Evolutionary conservation across 2,113 vertebrate genomes (phyloP).

Genomic region (Motacilla alba): DNA sequence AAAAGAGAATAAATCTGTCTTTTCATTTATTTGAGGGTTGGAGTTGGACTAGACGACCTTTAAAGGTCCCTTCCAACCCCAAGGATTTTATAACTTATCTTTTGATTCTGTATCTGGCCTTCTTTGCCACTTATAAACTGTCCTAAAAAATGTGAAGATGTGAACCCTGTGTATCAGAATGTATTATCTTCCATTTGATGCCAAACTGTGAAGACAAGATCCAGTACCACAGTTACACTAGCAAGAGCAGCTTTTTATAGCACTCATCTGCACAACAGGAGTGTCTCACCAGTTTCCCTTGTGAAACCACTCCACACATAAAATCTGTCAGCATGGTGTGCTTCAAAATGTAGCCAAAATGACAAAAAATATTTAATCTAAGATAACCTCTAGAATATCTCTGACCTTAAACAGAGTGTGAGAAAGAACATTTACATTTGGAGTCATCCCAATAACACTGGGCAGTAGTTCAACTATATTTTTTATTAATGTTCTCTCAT

Average conservation of each 20-base stretch:
- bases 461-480: not conserved
- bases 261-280: not conserved
- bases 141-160: not conserved
- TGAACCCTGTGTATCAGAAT: not conserved
- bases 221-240: not conserved
- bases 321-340: not conserved
- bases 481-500: not conserved
- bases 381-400: not conserved
- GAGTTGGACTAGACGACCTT: not conserved
- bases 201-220: not conserved
- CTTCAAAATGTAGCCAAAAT: not conserved
- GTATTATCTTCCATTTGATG: not conserved
- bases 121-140: not conserved
- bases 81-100: not conserved
- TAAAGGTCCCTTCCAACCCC: not conserved
- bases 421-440: not conserved
- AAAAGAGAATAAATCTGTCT: not conserved
- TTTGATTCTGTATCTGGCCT: not conserved
- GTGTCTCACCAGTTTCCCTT: not conserved
- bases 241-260: constrained; percentile 9
- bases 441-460: not conserved
- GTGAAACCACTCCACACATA: not conserved
- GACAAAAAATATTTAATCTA: not conserved
- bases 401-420: not conserved
- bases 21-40: not conserved